These are phyloP conservation scores for Phalangium opilio DNA, from an alignment of 2,888 invertebrate genomes.

Conservation along the genomic window DNA sequence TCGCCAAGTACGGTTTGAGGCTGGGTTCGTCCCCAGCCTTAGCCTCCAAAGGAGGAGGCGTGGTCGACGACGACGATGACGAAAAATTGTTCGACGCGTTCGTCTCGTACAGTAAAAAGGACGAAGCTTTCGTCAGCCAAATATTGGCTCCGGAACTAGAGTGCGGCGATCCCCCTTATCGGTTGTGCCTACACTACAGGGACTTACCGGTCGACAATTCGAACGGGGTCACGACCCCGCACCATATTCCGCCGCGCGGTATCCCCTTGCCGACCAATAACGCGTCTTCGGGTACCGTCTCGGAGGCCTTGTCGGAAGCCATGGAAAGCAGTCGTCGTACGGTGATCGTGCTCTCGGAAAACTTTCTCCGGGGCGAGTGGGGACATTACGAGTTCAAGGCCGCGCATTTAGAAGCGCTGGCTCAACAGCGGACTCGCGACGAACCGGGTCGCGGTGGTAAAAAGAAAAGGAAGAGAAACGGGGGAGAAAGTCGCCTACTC, in stretches of 20 bases:
- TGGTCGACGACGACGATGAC: slow-evolving; percentile 10
- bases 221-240: no score
- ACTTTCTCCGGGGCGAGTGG: slow-evolving; percentile 55
- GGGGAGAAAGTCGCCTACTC: no score
- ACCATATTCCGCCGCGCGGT: no score
- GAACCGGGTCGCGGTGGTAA: no score
- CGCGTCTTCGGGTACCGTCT: slow-evolving; percentile 40
- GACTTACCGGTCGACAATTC: slow-evolving; percentile 41
- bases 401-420: slow-evolving; percentile 43
- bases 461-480: no score
- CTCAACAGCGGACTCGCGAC: slow-evolving; percentile 14
- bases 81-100: slow-evolving; percentile 33
- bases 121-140: slow-evolving; percentile 41
- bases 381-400: slow-evolving; percentile 52
- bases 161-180: slow-evolving; percentile 40
- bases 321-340: slow-evolving; percentile 48
- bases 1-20: slow-evolving; percentile 62
- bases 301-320: slow-evolving; percentile 47
- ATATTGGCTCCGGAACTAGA: slow-evolving; percentile 45
- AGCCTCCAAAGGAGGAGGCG: slow-evolving; percentile 7
- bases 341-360: slow-evolving; percentile 48
- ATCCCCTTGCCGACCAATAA: no score
- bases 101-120: slow-evolving; percentile 32
- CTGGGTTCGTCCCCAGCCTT: slow-evolving; percentile 40
- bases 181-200: slow-evolving; percentile 50